Evolutionary conservation across 2,888 invertebrate species (phyloP), one percentile per base, ranked within the genome.

Genomic region (Drosophila silvestris): DNA sequence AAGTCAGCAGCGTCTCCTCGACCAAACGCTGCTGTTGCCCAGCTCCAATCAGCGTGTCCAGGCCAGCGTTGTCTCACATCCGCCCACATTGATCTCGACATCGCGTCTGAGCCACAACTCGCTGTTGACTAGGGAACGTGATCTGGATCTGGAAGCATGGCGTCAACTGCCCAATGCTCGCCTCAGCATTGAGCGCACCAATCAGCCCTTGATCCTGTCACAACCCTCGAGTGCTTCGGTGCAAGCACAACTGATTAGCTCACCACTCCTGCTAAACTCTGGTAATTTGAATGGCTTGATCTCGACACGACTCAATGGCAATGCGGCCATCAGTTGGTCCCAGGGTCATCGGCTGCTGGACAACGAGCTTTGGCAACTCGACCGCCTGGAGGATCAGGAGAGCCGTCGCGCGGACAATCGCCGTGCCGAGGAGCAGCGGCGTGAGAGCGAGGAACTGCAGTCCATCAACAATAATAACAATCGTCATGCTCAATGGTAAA

Each of bases 181-280:
- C 51, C 72, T 91, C 5, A 83, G 83, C 59, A 91, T 92, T 59
- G 92, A 92, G 68, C 91, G 91, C 52, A 86, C 76, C 10, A 37
- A 74, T 33, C 84, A 91, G 66, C 82, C 93, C 35, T 59, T 91
- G 72, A 91, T 93, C 9, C 76, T 93, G 6, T 80, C 90, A 0
- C 93, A 92, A 33, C 93, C 93, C 1, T 90, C 93, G 12, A 92
- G 91, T 58, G 92, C 93, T 37, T 87, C 92, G 0, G 91, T 93
- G 7, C 93, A 93, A 69, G 91, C 93, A 14, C 93, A 92, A 19
- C 83, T 93, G 1, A 89, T 93, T 12, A 91, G 92, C 33, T 90
- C 92, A 0, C 93, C 92, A 0, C 58, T 92, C n/a, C 66, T 92
- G 1, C 72, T 93, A 59, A 89, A 91, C 1, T 71, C 89, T 5